Evolutionary conservation across 2,888 invertebrate genomes (phyloP), one percentile per base, ranked within the genome.

Genomic region (Cancer borealis): DNA sequence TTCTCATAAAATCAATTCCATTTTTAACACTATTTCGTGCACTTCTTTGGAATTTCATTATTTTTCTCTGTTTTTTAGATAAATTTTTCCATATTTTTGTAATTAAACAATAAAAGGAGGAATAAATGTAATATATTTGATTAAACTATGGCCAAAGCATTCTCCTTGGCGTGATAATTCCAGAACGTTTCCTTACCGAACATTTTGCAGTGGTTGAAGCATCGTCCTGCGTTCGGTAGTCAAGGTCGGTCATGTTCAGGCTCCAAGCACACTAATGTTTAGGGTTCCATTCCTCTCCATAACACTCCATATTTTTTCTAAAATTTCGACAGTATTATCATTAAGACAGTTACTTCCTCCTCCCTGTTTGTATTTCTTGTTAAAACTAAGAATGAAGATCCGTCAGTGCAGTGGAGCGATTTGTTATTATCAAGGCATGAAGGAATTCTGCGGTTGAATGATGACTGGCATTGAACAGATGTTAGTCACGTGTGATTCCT

Each of bases 381-480:
- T 5, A n/a, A n/a, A n/a, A 66, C 66, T n/a, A 66, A 66, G 66
- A 66, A 6, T 66, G 66, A 66, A 17, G 66, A 66, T 66, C 17
- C 14, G 8, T 54, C 8, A 14, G 54, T 3, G 66, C 21, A 66
- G 17, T 66, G 66, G 21, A 66, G 66, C n/a, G 66, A 66, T 66
- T 66, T 66, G n/a, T 66, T 66, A 66, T 66, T 66, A 17, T n/a
- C 66, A n/a, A n/a, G 66, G n/a, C 66, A n/a, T 21, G 54, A n/a
- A 21, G 66, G 66, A 66, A 66, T 66, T 66, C n/a, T 66, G 66
- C n/a, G 66, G 66, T 66, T 66, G 21, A 66, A n/a, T 66, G 66
- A 66, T 66, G 66, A 66, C 66, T 66, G 66, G 66, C 66, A 66
- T 3, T n/a, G 66, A 21, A 66, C n/a, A n/a, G n/a, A 66, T 21